phyloP scores from a whole-genome alignment of 1,140 invertebrate genomes.

The Macrotrachela quadricornifera region DNA sequence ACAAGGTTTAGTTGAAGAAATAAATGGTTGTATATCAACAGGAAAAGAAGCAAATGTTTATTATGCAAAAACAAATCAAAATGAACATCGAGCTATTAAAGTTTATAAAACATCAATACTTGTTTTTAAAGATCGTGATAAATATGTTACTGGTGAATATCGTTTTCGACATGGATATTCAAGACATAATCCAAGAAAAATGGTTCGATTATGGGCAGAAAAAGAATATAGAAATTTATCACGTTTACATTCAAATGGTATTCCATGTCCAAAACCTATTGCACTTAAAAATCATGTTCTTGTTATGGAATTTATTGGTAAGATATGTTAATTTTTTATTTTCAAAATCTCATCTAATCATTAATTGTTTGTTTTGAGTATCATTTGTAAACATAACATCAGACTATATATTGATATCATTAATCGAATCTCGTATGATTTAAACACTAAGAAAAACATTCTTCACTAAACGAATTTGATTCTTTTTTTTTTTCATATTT shows the following conservation, averaged over 20 bases:
- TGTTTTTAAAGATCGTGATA: conserved; percentile 84
- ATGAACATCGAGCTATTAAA: conserved; percentile 57
- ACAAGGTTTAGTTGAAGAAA: conserved; percentile 38
- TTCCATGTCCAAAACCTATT: conserved; percentile 63
- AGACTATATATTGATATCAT: too few relatives aligned
- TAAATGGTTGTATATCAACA: conserved; percentile 78
- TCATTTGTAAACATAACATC: too few relatives aligned
- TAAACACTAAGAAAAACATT: too few relatives aligned
- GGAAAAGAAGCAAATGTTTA: conserved; percentile 94
- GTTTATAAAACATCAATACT: conserved; percentile 93
- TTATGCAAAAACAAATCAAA: conserved; percentile 48
- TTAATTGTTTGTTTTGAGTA: too few relatives aligned
- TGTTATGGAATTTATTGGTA: conserved; percentile 82
- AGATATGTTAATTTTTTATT: too few relatives aligned
- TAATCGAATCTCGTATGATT: too few relatives aligned
- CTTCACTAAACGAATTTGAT: too few relatives aligned
- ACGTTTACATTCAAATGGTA: conserved; percentile 45
- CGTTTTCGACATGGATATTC: conserved; percentile 74
- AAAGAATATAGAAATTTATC: conserved; percentile 87
- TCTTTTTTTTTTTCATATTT: too few relatives aligned
- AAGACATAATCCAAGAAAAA: conserved; percentile 78
- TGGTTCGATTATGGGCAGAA: conserved; percentile 90
- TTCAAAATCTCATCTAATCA: too few relatives aligned
- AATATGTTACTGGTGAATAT: conserved; percentile 87
- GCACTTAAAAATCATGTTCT: conserved; percentile 69